Conservation (phyloP, 2,888 invertebrate genomes). For the Empis stercorea region DNA sequence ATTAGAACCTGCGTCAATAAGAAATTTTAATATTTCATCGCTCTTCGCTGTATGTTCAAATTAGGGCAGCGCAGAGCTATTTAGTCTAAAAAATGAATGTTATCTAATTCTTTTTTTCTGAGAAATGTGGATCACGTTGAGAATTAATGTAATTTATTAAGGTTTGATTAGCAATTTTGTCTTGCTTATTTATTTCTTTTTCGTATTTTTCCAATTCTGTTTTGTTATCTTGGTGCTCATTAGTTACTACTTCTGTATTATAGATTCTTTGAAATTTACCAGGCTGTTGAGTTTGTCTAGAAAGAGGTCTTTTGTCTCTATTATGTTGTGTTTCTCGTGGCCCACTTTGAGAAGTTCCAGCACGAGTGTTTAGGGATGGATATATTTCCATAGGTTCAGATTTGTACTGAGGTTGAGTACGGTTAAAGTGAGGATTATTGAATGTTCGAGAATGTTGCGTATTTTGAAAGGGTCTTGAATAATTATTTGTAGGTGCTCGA, state of each 20-base stretch:
- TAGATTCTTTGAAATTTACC: neutral
- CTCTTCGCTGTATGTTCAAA: neutral
- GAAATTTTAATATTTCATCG: neutral
- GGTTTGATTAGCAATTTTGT: neutral
- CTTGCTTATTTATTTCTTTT: neutral
- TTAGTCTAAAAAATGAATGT: neutral
- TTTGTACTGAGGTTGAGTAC: neutral
- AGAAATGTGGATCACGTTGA: constrained; percentile 2
- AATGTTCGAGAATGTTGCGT: neutral
- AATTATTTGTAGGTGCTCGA: neutral
- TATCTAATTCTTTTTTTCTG: neutral
- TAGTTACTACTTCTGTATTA: neutral
- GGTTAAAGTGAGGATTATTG: too few species aligned
- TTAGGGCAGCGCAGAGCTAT: constrained; percentile 2
- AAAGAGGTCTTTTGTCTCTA: neutral
- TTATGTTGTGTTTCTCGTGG: neutral
- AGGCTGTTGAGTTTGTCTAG: neutral
- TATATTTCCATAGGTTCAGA: neutral
- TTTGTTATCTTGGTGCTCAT: neutral
- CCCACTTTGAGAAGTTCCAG: neutral
- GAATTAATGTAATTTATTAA: neutral
- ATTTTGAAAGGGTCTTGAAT: neutral
- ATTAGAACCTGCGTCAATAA: too few species aligned
- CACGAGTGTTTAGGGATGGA: neutral
- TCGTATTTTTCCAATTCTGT: neutral